Evolutionary conservation across 2,888 invertebrate species (phyloP), one percentile per base, ranked within the genome.

Genomic region (Salpingus planirostris): DNA sequence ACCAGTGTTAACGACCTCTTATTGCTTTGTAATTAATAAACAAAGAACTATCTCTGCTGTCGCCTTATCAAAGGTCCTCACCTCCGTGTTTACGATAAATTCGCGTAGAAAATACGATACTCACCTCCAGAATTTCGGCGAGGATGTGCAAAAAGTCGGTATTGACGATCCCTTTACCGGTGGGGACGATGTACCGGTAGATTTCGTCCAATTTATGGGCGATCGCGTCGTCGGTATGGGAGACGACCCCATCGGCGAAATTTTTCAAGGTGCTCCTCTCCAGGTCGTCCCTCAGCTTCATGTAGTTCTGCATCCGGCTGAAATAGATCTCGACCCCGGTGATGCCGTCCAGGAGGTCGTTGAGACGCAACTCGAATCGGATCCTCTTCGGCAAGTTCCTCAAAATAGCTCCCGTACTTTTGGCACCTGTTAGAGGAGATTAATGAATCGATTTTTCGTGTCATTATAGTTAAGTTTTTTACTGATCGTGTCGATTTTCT

Each of bases 181-280:
- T 55, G 11, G 77, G 73, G 15, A 70, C 71, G 2, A 82, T 64
- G 12, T 77, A 66, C 3, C 72, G 63, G 56, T 83, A 79, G 21
- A 85, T 69, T 5, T 74, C 67, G 52, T 80, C 78, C 47, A 86
- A 59, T 13, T 81, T 53, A 38, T 75, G 74, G 15, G 75, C 72
- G 31, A 85, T 65, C 2, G 81, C 79, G 24, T 72, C 67, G 1
- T 74, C 64, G 47, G 74, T 74, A 46, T 79, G 80, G 1, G 82
- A 77, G 2, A 84, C 77, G 23, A 78, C 77, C 64, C 73, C 74
- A 43, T 67, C 68, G 0, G 85, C 82, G 54, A 85, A 86, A 51
- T 77, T 73, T 52, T 80, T 68, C 42, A 86, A 54, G 3, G 87
- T 87, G 36, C 67, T 66, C 41, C 66, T 57, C 55, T 85, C 81